These are phyloP conservation scores for Fratercula arctica DNA, from an alignment of 2,797 vertebrate species.

Conservation along the genomic window DNA sequence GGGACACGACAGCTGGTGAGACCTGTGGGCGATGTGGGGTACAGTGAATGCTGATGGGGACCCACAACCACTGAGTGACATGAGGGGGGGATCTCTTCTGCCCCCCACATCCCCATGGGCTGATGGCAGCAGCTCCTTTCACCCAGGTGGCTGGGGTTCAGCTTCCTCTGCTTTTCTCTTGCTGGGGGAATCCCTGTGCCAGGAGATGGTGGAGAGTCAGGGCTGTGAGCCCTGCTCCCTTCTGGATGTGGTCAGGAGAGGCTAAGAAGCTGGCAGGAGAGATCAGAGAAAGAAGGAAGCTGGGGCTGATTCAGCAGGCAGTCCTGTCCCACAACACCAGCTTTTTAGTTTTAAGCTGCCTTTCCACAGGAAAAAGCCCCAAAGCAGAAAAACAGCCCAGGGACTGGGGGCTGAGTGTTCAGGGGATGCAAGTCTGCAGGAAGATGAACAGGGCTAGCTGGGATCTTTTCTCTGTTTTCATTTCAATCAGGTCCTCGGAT, in stretches of 20 bases:
- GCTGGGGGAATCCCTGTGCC: neutral
- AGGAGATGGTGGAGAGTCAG: neutral
- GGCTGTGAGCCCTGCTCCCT: neutral
- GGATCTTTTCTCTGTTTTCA: neutral
- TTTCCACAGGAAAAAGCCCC: neutral
- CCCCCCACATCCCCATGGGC: fast-evolving
- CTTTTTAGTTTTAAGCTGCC: neutral
- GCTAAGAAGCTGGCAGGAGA: neutral
- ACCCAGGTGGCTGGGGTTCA: fast-evolving
- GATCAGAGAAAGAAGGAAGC: neutral
- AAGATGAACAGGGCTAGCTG: neutral
- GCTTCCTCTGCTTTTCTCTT: neutral
- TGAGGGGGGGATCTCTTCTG: neutral
- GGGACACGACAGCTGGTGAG: too few relatives aligned
- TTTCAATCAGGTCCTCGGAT: neutral
- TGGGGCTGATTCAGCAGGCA: neutral
- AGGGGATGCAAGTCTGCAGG: neutral
- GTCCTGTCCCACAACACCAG: neutral
- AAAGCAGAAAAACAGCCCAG: neutral
- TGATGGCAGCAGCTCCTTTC: neutral
- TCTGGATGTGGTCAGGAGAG: neutral
- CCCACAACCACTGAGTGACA: neutral
- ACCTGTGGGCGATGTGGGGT: fast-evolving
- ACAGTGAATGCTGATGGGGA: fast-evolving
- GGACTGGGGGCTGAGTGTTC: neutral